A percentile compares a stretch with the other conserved stretches of the same genome.
These are phyloP conservation scores for Aphis craccivora DNA, from an alignment of 1,140 invertebrate species.

Conservation along the genomic window DNA sequence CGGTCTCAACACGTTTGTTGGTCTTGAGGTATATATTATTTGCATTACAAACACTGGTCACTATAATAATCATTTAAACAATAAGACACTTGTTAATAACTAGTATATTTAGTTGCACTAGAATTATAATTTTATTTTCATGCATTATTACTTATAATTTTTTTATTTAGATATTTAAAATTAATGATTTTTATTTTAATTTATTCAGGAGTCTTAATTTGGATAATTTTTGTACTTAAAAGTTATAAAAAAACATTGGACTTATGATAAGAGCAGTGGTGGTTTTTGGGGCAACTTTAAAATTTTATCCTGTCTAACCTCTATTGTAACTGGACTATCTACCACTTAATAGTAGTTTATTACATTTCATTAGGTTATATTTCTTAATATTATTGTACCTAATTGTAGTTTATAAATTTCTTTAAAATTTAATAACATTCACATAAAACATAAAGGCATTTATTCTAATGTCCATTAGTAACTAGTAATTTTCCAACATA, in stretches of 20 bases:
- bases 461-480: no score
- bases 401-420: no score
- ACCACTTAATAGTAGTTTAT: not conserved
- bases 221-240: no score
- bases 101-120: not conserved
- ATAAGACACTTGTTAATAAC: not conserved
- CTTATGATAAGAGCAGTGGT: no score
- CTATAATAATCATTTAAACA: not conserved
- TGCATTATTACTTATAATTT: no score
- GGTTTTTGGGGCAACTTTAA: no score
- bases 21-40: conserved; percentile 65
- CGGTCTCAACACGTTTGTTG: conserved; percentile 69
- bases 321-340: not conserved
- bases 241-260: no score
- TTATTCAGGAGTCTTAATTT: no score
- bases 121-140: not conserved
- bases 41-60: not conserved
- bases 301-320: no score
- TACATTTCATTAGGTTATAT: not conserved
- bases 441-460: not conserved
- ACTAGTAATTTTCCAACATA: not conserved
- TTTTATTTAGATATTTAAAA: no score
- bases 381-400: not conserved
- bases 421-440: not conserved
- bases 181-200: no score